phyloP scores from a whole-genome alignment of 2,888 invertebrate species.

The Agriopis aurantiaria region DNA sequence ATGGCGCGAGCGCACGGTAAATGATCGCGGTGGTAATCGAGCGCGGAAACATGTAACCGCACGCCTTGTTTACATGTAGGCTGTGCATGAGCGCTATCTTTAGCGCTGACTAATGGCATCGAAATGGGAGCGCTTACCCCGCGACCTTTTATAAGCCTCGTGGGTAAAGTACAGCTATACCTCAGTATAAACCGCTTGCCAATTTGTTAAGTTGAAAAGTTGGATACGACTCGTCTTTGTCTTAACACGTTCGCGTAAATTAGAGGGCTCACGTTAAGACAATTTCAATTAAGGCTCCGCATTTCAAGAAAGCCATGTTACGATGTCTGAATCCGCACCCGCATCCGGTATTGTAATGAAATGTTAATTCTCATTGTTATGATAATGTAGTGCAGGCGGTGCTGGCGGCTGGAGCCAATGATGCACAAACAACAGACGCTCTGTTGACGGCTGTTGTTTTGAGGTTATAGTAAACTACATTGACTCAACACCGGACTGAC shows the following conservation, averaged over 20 bases:
- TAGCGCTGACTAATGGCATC: constrained; percentile 31
- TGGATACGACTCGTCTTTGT: constrained; percentile 23
- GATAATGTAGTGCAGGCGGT: constrained; percentile 29
- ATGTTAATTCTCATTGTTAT: constrained; percentile 46
- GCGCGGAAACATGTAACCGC: constrained; percentile 42
- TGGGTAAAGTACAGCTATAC: constrained; percentile 5
- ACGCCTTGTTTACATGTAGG: constrained; percentile 43
- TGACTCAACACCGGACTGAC: background rate
- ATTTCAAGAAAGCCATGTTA: constrained; percentile 11
- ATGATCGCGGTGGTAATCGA: constrained; percentile 60
- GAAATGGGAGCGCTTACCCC: constrained; percentile 30
- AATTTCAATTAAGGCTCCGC: constrained; percentile 18
- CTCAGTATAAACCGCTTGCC: constrained; percentile 12
- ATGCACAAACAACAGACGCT: constrained; percentile 44
- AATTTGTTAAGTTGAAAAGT: constrained; percentile 27
- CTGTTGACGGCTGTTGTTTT: constrained; percentile 27
- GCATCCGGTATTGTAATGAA: constrained; percentile 28
- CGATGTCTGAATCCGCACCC: constrained; percentile 11
- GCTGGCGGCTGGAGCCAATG: constrained; percentile 31
- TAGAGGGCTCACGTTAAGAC: constrained; percentile 9
- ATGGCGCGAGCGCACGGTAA: constrained; percentile 54
- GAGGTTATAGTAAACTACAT: background rate
- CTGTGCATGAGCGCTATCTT: constrained; percentile 32
- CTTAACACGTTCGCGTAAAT: constrained; percentile 21
- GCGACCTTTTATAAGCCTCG: constrained; percentile 27